Evolutionary conservation across 2,113 vertebrate species (phyloP), one percentile per base, ranked within the genome.

Genomic region (Sylvietta virens): DNA sequence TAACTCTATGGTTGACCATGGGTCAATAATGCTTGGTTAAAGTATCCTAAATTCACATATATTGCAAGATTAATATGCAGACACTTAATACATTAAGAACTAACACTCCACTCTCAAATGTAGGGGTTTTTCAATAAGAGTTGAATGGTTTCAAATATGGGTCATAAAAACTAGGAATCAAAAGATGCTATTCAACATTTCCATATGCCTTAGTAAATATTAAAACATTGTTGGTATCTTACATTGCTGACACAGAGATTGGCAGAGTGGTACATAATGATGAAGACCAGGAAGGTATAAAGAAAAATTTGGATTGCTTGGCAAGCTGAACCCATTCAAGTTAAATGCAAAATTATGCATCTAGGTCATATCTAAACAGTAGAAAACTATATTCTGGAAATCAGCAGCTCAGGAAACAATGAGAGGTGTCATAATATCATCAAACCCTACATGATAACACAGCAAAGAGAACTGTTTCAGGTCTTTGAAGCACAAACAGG

Each of bases 291-390:
- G 33, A 92, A 92, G 85, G 62, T 96, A 93, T 73, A 88, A 94
- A 96, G 79, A 94, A 95, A 93, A 92, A 88, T 62, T 86, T 70
- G 67, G 85, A 86, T 86, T 94, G 67, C 71, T 94, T 92, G 86
- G 88, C 60, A 95, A 88, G 71, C 82, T 51, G 80, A 95, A 88
- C 82, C 72, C 64, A 86, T 92, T 93, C 86, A 78, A 94, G 92
- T 94, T 86, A 95, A 93, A 96, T 95, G 95, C 95, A 97, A 96
- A 97, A 92, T 91, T 97, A 97, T 96, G 96, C 88, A 96, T 93
- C 86, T 97, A 78, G 95, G 94, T 95, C 95, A 58, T 33, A 86
- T 92, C 35, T 84, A 91, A 95, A 94, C 80, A 94, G 86, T 86
- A 88, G 72, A 93, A 94, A 94, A 73, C 60, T 77, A 42, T 66